phyloP scores from a whole-genome alignment of 2,888 invertebrate genomes.

The Esperia sulphurella region DNA sequence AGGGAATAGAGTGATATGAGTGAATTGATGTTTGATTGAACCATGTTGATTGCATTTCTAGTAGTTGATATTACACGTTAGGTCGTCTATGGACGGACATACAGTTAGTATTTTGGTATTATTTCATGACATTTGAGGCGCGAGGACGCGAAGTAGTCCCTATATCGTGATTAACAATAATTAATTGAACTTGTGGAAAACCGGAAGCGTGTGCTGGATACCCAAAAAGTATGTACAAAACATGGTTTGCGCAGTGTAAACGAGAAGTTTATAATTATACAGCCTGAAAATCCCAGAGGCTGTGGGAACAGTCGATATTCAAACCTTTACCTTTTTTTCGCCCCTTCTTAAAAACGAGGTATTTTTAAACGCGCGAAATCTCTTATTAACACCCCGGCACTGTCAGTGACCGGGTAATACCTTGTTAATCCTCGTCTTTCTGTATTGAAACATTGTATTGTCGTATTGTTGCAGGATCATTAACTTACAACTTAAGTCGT shows the following conservation, averaged over 20 bases:
- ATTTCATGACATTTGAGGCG: constrained; percentile 58
- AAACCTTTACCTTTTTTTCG: too few species aligned
- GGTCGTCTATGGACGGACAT: background rate
- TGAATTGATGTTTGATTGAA: constrained; percentile 11
- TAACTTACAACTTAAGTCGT: background rate
- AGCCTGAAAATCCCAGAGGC: too few species aligned
- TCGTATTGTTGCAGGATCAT: constrained; percentile 27
- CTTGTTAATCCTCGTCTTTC: constrained; percentile 18
- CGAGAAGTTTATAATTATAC: too few species aligned
- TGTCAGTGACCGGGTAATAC: constrained; percentile 17
- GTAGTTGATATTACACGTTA: too few species aligned
- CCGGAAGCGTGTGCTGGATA: too few species aligned
- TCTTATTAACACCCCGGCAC: constrained; percentile 5
- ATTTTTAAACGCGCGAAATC: background rate
- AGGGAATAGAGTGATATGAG: constrained; percentile 9
- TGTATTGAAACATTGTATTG: too few species aligned
- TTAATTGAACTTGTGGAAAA: too few species aligned
- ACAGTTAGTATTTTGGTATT: constrained; percentile 14
- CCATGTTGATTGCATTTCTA: constrained; percentile 34
- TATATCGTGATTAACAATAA: constrained; percentile 46
- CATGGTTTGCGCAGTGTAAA: too few species aligned
- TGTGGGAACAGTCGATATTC: too few species aligned
- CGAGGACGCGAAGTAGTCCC: constrained; percentile 62
- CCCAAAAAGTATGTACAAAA: too few species aligned
- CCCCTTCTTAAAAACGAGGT: background rate